Evolutionary conservation across 1,140 invertebrate genomes (phyloP), one percentile per base, ranked within the genome.

Genomic region (Propsilocerus akamusi): DNA sequence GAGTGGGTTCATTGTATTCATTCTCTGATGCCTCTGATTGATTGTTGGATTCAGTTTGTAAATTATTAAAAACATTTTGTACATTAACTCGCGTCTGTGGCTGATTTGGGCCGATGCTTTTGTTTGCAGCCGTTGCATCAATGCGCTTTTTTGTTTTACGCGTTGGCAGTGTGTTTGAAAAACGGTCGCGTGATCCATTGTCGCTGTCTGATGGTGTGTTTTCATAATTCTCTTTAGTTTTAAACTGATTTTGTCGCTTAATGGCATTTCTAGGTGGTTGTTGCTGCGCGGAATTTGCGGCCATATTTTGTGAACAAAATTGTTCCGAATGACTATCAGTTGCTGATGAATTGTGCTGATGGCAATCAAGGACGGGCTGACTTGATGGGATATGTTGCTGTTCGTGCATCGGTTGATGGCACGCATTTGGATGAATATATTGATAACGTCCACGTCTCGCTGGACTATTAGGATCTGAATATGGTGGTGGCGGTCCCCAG

Each of bases 401-500:
- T 47, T 7, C 55, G 30, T 11, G 26, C 6, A 26, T 51, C n/a
- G 32, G 20, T 22, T 53, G 53, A 22, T 57, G 0, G 53, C 54
- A 20, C 56, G 54, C 34, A 47, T 37, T 49, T 7, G 60, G 60
- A 53, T 65, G 61, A n/a, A 65, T 54, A 53, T 65, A 65, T 37
- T 64, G 63, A 53, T 65, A 65, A 52, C 64, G 63, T 3, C 59
- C 61, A 47, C 63, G 60, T 51, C 76, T 64, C 0, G 75, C 76
- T 3, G 76, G 76, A 58, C 76, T 78, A 52, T 78, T 78, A 4
- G 78, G 79, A 56, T 81, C 78, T 47, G 78, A 80, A 57, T 83
- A 83, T 0, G 80, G 80, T 2, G 81, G 80, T 10, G 81, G 80
- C 12, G 80, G 81, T 14, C 80, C 81, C 80, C 81, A 83, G 12